These are phyloP conservation scores for Platorchestia sp. DNA, from an alignment of 1,140 invertebrate genomes.

Conservation along the genomic window DNA sequence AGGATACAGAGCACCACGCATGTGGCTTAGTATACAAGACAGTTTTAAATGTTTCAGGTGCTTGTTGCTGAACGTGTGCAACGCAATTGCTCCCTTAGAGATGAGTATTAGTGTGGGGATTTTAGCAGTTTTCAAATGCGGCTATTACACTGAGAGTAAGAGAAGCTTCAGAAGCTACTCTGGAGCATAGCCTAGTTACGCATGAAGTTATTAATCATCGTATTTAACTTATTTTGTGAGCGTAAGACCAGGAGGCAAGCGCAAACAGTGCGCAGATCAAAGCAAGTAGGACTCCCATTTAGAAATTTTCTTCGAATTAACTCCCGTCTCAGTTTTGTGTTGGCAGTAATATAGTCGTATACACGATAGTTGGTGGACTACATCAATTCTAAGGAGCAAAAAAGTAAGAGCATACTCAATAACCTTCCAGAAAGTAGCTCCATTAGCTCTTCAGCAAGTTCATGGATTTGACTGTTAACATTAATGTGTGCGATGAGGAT, in stretches of 20 bases:
- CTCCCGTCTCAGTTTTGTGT: not conserved
- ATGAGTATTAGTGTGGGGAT: not conserved
- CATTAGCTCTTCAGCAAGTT: not conserved
- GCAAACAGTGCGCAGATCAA: not conserved
- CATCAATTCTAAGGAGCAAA: not conserved
- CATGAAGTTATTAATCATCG: not conserved
- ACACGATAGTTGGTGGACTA: not conserved
- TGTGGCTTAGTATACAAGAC: no score
- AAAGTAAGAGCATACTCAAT: not conserved
- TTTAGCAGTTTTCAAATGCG: not conserved
- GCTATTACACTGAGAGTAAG: not conserved
- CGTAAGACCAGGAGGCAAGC: not conserved
- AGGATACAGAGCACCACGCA: not conserved
- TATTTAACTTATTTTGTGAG: not conserved
- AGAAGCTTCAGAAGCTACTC: no score
- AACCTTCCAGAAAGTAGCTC: not conserved
- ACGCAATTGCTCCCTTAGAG: not conserved
- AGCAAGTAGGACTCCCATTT: not conserved
- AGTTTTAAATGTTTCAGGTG: not conserved
- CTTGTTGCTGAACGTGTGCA: not conserved
- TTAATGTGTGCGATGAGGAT: not conserved
- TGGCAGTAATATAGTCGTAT: not conserved
- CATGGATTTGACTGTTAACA: not conserved
- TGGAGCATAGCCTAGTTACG: not conserved
- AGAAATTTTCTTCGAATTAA: not conserved